Conservation (phyloP, 2,888 invertebrate genomes). For the Drosophila silvestris region DNA sequence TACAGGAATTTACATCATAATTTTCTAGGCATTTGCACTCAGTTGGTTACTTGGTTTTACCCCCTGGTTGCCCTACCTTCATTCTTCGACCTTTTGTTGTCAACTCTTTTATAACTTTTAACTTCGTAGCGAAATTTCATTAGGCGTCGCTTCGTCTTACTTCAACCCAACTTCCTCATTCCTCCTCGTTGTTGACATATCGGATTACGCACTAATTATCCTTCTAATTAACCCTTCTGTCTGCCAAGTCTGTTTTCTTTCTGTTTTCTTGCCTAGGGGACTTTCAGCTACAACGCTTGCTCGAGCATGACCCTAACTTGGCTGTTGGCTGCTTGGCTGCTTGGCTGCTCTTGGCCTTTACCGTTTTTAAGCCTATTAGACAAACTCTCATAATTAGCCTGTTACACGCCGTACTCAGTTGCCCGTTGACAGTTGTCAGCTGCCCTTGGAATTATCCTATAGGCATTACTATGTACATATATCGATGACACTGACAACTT, state of each 20-base stretch:
- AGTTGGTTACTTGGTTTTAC: neutral
- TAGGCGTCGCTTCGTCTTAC: constrained; percentile 34
- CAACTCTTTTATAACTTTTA: constrained; percentile 41
- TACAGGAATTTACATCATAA: constrained; percentile 64
- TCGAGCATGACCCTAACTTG: constrained; percentile 73
- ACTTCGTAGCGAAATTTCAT: constrained; percentile 62
- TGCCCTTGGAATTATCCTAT: constrained; percentile 41
- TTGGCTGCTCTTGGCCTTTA: constrained; percentile 34
- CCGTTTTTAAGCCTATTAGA: constrained; percentile 81
- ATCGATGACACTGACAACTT: constrained; percentile 61
- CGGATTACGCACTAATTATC: constrained; percentile 84
- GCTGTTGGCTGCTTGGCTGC: neutral
- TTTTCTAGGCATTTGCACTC: constrained; percentile 65
- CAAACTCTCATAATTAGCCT: constrained; percentile 79
- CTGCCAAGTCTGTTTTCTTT: constrained; percentile 49
- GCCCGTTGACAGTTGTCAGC: constrained; percentile 27
- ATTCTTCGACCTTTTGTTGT: neutral
- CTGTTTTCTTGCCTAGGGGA: constrained; percentile 44
- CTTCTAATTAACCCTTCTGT: constrained; percentile 83
- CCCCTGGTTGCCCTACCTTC: constrained; percentile 2
- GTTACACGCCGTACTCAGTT: constrained; percentile 41
- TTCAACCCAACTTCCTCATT: constrained; percentile 1
- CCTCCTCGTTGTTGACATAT: constrained; percentile 77
- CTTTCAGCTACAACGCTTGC: constrained; percentile 41
- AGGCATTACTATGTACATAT: constrained; percentile 27